Evolutionary conservation across 1,140 invertebrate species (phyloP), one percentile per base, ranked within the genome.

Genomic region (Rhizoglyphus robini): DNA sequence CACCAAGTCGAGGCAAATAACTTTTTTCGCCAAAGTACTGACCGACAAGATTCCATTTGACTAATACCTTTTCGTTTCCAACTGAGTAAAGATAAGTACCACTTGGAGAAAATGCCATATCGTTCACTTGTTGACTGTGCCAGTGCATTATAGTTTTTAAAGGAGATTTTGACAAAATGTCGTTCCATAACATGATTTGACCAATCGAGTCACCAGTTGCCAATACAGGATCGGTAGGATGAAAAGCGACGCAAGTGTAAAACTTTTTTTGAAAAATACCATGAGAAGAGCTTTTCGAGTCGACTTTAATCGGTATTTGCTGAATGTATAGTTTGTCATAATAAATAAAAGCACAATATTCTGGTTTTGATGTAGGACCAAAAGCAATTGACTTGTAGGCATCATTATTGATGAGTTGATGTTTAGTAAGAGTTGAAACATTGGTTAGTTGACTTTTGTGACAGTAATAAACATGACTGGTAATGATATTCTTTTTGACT

Each of bases 11-110:
- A 11, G 89, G 88, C 49, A 89, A 69, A 75, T 84, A 88, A 27
- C 80, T 75, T 69, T 81, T 84, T 4, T 79, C 68, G 4, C 57
- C 58, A 30, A 72, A 51, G 4, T 68, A 68, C 38, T 73, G 71
- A 36, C 70, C 70, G 18, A 81, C 73, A 31, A 84, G 60, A 48
- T 79, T 75, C 89, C 88, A 91, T 74, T 86, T 87, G 0, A 90
- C 87, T 57, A 92, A 72, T 0, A 87, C 86, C 73, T 82, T 81
- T 75, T 92, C 89, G 61, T 80, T 79, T 20, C 86, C 88, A 34
- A 86, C 87, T 71, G 85, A 88, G 67, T 84, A 85, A 72, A 92
- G 76, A 54, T 80, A 77, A 11, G 76, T 79, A 78, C 87, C 87
- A 68, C 82, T 81, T 63, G 76, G 73, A 38, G 86, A 84, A 72